Conservation (phyloP, 2,797 vertebrate genomes). For the Rallus crepitans region DNA sequence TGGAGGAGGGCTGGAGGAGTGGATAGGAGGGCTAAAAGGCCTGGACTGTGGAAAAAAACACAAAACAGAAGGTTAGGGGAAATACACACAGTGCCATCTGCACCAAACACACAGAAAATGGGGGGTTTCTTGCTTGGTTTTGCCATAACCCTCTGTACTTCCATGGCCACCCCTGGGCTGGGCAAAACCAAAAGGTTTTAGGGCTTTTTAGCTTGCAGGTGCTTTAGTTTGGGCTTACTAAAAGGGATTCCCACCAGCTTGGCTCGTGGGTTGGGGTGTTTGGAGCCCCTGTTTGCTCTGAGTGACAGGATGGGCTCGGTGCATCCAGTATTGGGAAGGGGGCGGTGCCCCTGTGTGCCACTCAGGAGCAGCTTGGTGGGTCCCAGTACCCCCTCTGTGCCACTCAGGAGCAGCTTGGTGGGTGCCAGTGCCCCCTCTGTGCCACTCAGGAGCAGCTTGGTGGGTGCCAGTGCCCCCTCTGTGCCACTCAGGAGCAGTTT, state of each 20-base stretch:
- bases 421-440: no score
- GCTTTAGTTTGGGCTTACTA: not conserved
- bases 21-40: slow-evolving; percentile 94
- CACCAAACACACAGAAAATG: not conserved
- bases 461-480: no score
- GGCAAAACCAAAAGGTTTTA: fast-evolving
- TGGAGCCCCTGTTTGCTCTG: fast-evolving
- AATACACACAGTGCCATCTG: not conserved
- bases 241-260: fast-evolving
- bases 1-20: slow-evolving; percentile 95
- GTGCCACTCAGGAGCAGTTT: fast-evolving
- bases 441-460: no score
- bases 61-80: slow-evolving; percentile 65
- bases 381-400: no score
- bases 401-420: no score
- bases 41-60: slow-evolving; percentile 84
- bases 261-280: fast-evolving
- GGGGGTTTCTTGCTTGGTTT: no score
- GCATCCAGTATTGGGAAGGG: fast-evolving
- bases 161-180: fast-evolving
- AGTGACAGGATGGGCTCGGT: fast-evolving
- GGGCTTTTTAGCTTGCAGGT: not conserved
- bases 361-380: no score
- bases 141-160: fast-evolving
- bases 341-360: no score